Evolutionary conservation across 2,888 invertebrate species (phyloP).

Genomic region (Tholera decimalis): DNA sequence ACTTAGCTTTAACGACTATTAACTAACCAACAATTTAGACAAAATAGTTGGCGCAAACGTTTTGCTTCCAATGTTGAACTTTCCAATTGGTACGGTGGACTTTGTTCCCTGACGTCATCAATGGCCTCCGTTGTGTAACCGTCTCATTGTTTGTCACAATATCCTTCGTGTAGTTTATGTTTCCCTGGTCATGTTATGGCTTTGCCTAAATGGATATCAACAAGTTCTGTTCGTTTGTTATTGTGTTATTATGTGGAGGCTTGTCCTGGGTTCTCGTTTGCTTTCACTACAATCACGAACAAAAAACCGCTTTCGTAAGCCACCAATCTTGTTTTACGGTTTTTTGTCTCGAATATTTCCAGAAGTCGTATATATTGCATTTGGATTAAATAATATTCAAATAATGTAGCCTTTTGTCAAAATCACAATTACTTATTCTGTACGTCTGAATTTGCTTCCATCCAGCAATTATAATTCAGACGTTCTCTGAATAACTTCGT

Average conservation of each 20-base stretch:
- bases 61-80: conserved; percentile 74
- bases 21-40: conserved; percentile 59
- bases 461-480: not conserved
- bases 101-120: conserved; percentile 79
- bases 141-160: conserved; percentile 76
- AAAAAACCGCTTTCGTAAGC: conserved; percentile 36
- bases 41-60: conserved; percentile 65
- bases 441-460: not conserved
- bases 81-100: conserved; percentile 81
- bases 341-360: conserved; percentile 6
- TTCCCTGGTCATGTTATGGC: conserved; percentile 57
- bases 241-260: conserved; percentile 12
- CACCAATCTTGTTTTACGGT: conserved; percentile 20
- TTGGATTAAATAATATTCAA: not conserved
- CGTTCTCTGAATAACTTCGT: not conserved
- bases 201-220: conserved; percentile 29
- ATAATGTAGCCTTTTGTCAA: not conserved
- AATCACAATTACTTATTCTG: conserved; percentile 4
- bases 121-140: conserved; percentile 70
- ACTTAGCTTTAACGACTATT: conserved; percentile 57
- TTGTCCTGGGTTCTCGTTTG: conserved; percentile 24
- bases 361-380: not conserved
- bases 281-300: conserved; percentile 46
- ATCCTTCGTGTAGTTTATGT: conserved; percentile 67
- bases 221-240: conserved; percentile 27